Conservation (phyloP, 2,113 vertebrate species). For the Laticauda laticaudata region DNA sequence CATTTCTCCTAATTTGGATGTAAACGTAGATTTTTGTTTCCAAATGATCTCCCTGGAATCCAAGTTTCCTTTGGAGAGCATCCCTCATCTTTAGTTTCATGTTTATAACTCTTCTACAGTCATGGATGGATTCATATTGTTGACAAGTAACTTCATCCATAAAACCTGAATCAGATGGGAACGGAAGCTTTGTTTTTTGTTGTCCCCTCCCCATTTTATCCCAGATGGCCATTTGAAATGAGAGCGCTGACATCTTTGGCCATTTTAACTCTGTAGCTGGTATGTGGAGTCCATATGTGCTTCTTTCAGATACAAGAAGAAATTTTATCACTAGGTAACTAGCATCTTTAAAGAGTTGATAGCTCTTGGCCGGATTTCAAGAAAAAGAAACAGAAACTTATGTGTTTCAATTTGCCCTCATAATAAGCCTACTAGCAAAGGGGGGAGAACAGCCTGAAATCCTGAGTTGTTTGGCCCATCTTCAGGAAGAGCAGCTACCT, state of each 20-base stretch:
- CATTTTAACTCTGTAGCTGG: neutral
- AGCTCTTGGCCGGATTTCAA: neutral
- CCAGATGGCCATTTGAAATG: neutral
- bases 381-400: neutral
- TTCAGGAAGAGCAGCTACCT: neutral
- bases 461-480: neutral
- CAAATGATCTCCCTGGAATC: neutral
- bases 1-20: neutral
- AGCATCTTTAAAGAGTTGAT: neutral
- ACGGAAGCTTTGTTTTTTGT: neutral
- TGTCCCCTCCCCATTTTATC: fast-evolving
- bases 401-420: neutral
- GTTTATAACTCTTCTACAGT: neutral
- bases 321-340: neutral
- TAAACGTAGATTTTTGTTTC: neutral
- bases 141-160: neutral
- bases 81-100: neutral
- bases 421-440: neutral
- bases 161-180: neutral
- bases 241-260: neutral
- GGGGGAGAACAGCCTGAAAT: neutral
- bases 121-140: neutral
- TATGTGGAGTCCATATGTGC: neutral
- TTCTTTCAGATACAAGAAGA: neutral
- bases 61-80: neutral